Conservation (phyloP, 2,888 invertebrate genomes). For the Drosophila melanosoma region DNA sequence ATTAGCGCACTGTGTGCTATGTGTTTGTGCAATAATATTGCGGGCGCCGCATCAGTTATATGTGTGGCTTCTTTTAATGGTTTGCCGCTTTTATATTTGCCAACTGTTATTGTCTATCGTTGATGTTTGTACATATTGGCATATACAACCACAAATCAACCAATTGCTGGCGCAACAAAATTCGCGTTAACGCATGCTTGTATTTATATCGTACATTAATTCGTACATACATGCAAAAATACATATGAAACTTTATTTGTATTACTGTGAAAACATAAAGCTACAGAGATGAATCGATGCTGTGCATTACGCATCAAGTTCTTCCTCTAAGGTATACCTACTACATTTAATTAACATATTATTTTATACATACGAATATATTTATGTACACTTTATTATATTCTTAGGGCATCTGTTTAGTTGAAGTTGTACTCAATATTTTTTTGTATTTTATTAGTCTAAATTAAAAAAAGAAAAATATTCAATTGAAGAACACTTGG, state of each 20-base stretch:
- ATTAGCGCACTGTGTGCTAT: constrained; percentile 31
- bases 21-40: constrained; percentile 24
- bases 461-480: background rate
- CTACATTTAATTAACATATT: constrained; percentile 21
- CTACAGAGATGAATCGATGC: constrained; percentile 25
- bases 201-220: constrained; percentile 2
- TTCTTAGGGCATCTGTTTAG: background rate
- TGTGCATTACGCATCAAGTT: constrained; percentile 15
- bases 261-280: constrained; percentile 8
- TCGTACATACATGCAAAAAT: background rate
- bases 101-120: constrained; percentile 28
- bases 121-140: constrained; percentile 25
- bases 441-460: too few relatives aligned
- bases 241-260: background rate
- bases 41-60: constrained; percentile 30
- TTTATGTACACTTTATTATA: constrained; percentile 1
- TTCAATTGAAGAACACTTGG: constrained; percentile 8
- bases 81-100: constrained; percentile 40
- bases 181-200: constrained; percentile 26
- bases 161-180: constrained; percentile 29
- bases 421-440: background rate
- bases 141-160: background rate
- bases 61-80: constrained; percentile 65
- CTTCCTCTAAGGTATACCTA: constrained; percentile 30
- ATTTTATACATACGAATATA: constrained; percentile 3